Conservation (phyloP, 2,113 vertebrate species). For the Erythrolamprus reginae region DNA sequence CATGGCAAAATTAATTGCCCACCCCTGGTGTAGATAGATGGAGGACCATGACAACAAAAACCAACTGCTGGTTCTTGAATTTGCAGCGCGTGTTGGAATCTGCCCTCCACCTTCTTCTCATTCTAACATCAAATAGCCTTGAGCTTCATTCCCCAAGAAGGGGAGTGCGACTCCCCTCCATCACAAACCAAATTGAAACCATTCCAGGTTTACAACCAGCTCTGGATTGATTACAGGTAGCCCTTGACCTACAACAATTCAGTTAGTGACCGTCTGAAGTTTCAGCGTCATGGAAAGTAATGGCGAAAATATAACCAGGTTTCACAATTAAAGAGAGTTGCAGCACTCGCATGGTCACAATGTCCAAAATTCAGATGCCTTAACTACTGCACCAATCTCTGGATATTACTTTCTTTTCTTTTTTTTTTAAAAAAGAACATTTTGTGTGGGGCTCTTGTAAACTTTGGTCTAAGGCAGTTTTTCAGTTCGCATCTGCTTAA, state of each 20-base stretch:
- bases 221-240: neutral
- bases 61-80: neutral
- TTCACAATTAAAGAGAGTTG: neutral
- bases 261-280: neutral
- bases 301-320: neutral
- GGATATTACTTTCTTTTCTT: neutral
- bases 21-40: too few relatives aligned
- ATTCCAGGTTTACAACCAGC: neutral
- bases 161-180: neutral
- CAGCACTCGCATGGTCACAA: neutral
- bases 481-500: neutral
- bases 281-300: neutral
- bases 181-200: neutral
- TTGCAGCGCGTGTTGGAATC: neutral
- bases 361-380: neutral
- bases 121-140: neutral
- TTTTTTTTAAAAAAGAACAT: too few relatives aligned
- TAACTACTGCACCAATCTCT: neutral
- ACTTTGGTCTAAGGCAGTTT: neutral
- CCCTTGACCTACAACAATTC: neutral
- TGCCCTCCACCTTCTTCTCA: neutral
- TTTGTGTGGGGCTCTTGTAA: neutral
- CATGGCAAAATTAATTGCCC: too few relatives aligned
- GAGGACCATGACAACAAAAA: neutral
- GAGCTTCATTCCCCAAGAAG: neutral